Conservation (phyloP, 2,888 invertebrate species). For the Torymus aiolomorphi region DNA sequence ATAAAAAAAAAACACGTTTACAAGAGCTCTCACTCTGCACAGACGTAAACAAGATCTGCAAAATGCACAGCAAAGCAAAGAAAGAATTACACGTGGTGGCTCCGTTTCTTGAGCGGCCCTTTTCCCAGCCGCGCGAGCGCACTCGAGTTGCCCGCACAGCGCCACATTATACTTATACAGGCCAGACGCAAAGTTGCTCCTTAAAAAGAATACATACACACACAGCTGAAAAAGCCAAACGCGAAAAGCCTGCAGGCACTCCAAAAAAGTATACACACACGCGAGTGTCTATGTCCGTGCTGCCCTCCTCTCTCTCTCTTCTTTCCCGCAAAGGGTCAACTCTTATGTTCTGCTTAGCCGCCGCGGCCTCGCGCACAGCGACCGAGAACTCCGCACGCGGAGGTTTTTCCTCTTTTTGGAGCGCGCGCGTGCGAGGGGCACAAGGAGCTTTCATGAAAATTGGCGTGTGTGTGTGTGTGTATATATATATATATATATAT, state of each 20-base stretch:
- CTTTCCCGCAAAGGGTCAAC: slow-evolving; percentile 33
- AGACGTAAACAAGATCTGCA: too few relatives aligned
- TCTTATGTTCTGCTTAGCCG: slow-evolving; percentile 12
- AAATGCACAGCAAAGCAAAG: neutral
- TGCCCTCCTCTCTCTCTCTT: neutral
- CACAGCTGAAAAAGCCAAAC: neutral
- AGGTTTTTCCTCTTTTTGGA: slow-evolving; percentile 5
- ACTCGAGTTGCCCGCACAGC: neutral
- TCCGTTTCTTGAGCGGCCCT: slow-evolving; percentile 15
- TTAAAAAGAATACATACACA: slow-evolving; percentile 20
- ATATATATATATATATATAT: too few relatives aligned
- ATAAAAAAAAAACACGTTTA: too few relatives aligned
- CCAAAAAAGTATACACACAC: neutral
- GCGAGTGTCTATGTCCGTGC: neutral
- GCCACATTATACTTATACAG: slow-evolving; percentile 3
- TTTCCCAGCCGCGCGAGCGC: neutral
- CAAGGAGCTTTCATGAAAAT: slow-evolving; percentile 65
- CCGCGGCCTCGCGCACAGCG: neutral
- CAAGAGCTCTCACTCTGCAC: too few relatives aligned
- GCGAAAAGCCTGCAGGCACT: too few relatives aligned
- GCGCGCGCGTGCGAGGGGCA: neutral
- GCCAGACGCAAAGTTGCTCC: slow-evolving; percentile 15
- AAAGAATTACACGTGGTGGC: neutral
- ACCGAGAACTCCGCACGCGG: slow-evolving; percentile 12
- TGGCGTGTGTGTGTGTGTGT: too few relatives aligned